phyloP scores from a whole-genome alignment of 2,113 vertebrate genomes.

The Ammodytes marinus region DNA sequence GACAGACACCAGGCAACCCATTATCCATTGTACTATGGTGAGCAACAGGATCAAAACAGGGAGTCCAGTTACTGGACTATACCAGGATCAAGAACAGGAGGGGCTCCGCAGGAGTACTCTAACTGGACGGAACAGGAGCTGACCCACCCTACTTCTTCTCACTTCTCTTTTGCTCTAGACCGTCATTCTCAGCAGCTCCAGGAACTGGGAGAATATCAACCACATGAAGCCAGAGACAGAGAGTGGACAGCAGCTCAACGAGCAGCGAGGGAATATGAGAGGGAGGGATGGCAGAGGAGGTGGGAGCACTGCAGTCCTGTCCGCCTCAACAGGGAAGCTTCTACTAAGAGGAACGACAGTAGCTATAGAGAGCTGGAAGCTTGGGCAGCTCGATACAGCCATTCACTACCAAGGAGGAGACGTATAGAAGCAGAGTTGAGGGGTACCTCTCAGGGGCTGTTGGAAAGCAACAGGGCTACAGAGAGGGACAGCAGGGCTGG shows the following conservation, averaged over 20 bases:
- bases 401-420: constrained; percentile 78
- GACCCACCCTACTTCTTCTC: constrained; percentile 40
- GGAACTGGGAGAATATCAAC: constrained; percentile 50
- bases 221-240: constrained; percentile 62
- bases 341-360: constrained; percentile 65
- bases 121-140: constrained; percentile 69
- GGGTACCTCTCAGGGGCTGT: constrained; percentile 46
- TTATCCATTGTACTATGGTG: constrained; percentile 60
- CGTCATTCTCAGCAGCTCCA: constrained; percentile 50
- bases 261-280: constrained; percentile 60
- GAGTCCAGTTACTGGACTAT: constrained; percentile 70
- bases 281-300: constrained; percentile 72
- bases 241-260: constrained; percentile 64
- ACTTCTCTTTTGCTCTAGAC: constrained; percentile 69
- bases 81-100: constrained; percentile 68
- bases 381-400: constrained; percentile 80
- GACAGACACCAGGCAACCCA: constrained; percentile 67
- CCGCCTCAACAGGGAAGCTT: constrained; percentile 65
- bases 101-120: constrained; percentile 61
- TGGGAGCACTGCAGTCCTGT: constrained; percentile 66
- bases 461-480: constrained; percentile 52
- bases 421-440: constrained; percentile 70
- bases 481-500: constrained; percentile 52
- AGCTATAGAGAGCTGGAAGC: constrained; percentile 80
- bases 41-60: constrained; percentile 59